A percentile compares a stretch with the other conserved stretches of the same genome.
Conservation (phyloP, 2,888 invertebrate genomes). For the Dioctria linearis region DNA sequence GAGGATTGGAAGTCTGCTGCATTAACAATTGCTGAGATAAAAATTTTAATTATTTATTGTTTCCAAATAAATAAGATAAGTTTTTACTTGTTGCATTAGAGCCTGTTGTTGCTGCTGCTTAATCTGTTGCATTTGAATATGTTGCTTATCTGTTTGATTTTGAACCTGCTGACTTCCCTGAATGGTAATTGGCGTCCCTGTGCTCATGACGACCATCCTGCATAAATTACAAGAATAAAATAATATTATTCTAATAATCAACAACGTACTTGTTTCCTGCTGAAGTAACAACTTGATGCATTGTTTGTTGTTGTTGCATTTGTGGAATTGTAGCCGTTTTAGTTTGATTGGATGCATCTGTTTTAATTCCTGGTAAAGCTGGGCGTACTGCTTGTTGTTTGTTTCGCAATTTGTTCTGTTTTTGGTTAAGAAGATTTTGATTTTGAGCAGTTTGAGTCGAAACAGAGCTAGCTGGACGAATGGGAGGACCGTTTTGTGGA, state of each 20-base stretch:
- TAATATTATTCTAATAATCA: background rate
- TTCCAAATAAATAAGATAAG: background rate
- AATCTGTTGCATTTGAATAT: conserved; percentile 69
- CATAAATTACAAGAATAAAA: background rate
- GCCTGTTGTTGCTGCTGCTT: conserved; percentile 63
- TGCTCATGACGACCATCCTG: conserved; percentile 71
- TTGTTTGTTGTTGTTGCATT: conserved; percentile 67
- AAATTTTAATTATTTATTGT: conserved; percentile 9
- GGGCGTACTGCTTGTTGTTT: conserved; percentile 80
- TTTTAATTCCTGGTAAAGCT: conserved; percentile 75
- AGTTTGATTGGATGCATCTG: conserved; percentile 82
- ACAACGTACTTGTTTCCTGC: conserved; percentile 72
- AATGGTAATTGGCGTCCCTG: conserved; percentile 68
- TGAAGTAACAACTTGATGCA: conserved; percentile 72
- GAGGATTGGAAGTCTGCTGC: conserved; percentile 66
- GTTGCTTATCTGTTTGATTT: conserved; percentile 63
- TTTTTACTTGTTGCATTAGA: conserved; percentile 64
- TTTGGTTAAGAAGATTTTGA: conserved; percentile 70
- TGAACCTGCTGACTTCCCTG: conserved; percentile 68
- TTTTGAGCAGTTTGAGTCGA: conserved; percentile 83
- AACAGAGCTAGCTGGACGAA: conserved; percentile 85
- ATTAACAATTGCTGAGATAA: conserved; percentile 57
- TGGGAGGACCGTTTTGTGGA: conserved; percentile 75
- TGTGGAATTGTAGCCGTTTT: conserved; percentile 56
- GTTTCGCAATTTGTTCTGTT: conserved; percentile 79